Conservation (phyloP, 2,113 vertebrate species). For the Pomatostomus ruficeps region DNA sequence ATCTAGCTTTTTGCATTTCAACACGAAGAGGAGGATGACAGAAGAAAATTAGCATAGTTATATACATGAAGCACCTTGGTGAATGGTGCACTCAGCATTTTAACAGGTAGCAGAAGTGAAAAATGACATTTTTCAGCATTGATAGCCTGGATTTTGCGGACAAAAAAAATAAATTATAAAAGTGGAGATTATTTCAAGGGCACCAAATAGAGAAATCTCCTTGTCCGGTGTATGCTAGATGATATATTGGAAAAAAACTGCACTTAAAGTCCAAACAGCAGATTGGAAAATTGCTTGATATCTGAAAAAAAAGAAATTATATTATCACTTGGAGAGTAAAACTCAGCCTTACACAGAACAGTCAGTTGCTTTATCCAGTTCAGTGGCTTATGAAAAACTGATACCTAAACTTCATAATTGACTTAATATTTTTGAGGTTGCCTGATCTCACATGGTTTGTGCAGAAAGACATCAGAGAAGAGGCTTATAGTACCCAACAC, state of each 20-base stretch:
- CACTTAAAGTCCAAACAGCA: neutral
- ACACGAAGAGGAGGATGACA: neutral
- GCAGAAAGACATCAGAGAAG: neutral
- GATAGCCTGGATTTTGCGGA: neutral
- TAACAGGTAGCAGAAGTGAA: neutral
- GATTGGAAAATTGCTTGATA: neutral
- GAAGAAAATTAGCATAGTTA: slow-evolving; percentile 16
- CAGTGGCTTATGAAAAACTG: slow-evolving; percentile 8
- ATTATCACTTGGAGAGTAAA: neutral
- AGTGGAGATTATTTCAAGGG: neutral
- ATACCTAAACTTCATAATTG: slow-evolving; percentile 12
- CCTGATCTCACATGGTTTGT: neutral
- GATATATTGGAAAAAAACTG: neutral
- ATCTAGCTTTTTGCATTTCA: slow-evolving; percentile 34
- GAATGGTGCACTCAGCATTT: neutral
- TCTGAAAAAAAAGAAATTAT: neutral
- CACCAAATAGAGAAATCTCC: neutral
- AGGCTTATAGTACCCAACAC: neutral
- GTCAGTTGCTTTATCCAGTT: neutral
- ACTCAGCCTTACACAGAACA: neutral
- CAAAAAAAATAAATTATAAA: neutral
- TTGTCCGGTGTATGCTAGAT: neutral
- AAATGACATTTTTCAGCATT: neutral
- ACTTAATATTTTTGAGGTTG: neutral
- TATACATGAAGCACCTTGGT: neutral